Conservation (phyloP, 2,888 invertebrate genomes). For the Acleris cristana region DNA sequence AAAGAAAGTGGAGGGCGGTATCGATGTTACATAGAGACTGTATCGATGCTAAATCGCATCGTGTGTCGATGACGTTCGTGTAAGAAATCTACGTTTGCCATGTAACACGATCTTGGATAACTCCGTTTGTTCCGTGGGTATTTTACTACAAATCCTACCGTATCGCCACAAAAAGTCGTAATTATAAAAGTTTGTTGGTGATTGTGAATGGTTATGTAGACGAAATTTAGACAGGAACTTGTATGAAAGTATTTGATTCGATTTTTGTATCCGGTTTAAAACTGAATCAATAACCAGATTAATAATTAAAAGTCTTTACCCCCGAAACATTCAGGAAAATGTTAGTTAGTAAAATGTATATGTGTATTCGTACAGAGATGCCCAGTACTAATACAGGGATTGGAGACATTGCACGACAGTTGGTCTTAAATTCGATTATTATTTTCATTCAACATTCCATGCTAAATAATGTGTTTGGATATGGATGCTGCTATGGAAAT, state of each 20-base stretch:
- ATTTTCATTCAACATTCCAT: constrained; percentile 73
- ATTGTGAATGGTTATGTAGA: constrained; percentile 2
- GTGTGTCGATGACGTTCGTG: no score
- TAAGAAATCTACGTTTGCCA: no score
- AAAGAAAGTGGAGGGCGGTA: no score
- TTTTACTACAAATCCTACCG: no score
- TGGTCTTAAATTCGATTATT: constrained; percentile 21
- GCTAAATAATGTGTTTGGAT: constrained; percentile 59
- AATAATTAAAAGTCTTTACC: background rate
- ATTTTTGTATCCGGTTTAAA: constrained; percentile 3
- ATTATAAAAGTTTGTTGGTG: no score
- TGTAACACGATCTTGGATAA: no score
- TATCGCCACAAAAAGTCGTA: no score
- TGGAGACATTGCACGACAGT: constrained; percentile 3
- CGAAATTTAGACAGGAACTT: constrained; percentile 5
- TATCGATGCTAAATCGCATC: no score
- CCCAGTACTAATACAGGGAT: constrained; percentile 26
- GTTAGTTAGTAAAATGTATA: no score
- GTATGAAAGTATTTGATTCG: constrained; percentile 18
- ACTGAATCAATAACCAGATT: background rate
- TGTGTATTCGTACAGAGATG: constrained; percentile 5
- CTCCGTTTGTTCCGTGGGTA: no score
- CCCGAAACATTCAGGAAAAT: no score
- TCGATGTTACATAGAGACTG: no score
- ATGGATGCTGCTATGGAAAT: constrained; percentile 54